phyloP scores from a whole-genome alignment of 2,888 invertebrate species.

The Elysia crispata region DNA sequence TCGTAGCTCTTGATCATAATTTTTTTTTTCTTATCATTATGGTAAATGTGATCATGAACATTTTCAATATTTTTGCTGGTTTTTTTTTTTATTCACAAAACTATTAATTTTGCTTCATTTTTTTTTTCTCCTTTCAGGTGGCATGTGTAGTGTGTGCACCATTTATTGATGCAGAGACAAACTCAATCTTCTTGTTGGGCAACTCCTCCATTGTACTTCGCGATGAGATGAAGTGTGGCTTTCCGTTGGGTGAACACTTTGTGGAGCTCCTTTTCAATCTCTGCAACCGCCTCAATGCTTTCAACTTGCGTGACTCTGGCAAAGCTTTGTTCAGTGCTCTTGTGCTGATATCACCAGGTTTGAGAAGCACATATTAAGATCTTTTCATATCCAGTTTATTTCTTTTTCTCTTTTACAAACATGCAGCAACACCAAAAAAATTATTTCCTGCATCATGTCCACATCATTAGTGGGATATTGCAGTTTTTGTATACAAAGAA shows the following conservation, averaged over 20 bases:
- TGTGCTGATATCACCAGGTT: slow-evolving; percentile 76
- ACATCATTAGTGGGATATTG: too few relatives aligned
- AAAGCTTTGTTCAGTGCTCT: slow-evolving; percentile 76
- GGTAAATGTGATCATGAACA: not conserved
- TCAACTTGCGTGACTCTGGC: slow-evolving; percentile 72
- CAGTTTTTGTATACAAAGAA: too few relatives aligned
- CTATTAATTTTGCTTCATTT: not conserved
- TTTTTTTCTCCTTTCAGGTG: slow-evolving; percentile 63
- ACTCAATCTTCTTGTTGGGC: slow-evolving; percentile 73
- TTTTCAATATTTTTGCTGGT: not conserved
- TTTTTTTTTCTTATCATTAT: not conserved
- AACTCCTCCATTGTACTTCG: slow-evolving; percentile 67
- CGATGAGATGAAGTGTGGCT: slow-evolving; percentile 74
- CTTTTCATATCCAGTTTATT: too few relatives aligned
- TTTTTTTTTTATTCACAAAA: not conserved
- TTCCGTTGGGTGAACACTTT: slow-evolving; percentile 75
- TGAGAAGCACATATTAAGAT: not conserved
- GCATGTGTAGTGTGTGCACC: slow-evolving; percentile 76
- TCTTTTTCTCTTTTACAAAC: too few relatives aligned
- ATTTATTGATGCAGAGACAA: slow-evolving; percentile 73
- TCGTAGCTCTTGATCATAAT: too few relatives aligned
- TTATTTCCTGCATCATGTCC: too few relatives aligned
- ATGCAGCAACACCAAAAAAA: too few relatives aligned
- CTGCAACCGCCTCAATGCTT: slow-evolving; percentile 74
- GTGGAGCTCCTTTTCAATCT: slow-evolving; percentile 76